phyloP scores from a whole-genome alignment of 2,888 invertebrate genomes.

The Erynnis tages region DNA sequence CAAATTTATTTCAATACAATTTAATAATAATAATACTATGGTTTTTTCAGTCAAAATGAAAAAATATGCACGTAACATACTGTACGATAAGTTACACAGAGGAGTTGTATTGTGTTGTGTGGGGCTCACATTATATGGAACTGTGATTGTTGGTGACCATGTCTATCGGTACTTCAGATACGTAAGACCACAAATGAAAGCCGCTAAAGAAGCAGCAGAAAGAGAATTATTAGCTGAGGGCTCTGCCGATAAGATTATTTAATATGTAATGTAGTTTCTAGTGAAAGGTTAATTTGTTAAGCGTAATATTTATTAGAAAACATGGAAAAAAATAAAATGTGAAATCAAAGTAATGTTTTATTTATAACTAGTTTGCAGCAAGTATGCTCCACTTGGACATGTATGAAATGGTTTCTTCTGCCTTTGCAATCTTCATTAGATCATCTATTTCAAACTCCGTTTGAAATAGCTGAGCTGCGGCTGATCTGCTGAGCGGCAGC shows the following conservation, averaged over 20 bases:
- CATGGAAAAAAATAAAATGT: constrained; percentile 2
- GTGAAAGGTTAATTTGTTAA: constrained; percentile 25
- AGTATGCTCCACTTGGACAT: background rate
- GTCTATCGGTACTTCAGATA: constrained; percentile 68
- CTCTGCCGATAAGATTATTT: constrained; percentile 56
- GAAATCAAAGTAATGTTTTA: background rate
- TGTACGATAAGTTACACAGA: constrained; percentile 75
- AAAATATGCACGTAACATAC: constrained; percentile 59
- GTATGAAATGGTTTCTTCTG: background rate
- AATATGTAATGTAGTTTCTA: constrained; percentile 24
- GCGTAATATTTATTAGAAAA: constrained; percentile 20
- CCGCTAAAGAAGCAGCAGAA: constrained; percentile 59
- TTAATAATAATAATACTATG: too few species aligned
- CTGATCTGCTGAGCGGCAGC: too few species aligned
- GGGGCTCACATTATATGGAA: constrained; percentile 62
- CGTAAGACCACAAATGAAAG: constrained; percentile 64
- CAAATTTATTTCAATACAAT: too few species aligned
- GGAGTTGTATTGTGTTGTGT: constrained; percentile 70
- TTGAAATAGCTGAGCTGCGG: too few species aligned
- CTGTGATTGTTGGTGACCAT: constrained; percentile 55
- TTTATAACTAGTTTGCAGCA: too few species aligned
- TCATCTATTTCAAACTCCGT: too few species aligned
- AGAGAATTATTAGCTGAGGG: constrained; percentile 76
- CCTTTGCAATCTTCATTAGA: too few species aligned
- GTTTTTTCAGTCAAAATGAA: constrained; percentile 51